A percentile compares a stretch with the other conserved stretches of the same genome.
These are phyloP conservation scores for Diorhabda sublineata DNA, from an alignment of 1,140 invertebrate species.

Conservation along the genomic window DNA sequence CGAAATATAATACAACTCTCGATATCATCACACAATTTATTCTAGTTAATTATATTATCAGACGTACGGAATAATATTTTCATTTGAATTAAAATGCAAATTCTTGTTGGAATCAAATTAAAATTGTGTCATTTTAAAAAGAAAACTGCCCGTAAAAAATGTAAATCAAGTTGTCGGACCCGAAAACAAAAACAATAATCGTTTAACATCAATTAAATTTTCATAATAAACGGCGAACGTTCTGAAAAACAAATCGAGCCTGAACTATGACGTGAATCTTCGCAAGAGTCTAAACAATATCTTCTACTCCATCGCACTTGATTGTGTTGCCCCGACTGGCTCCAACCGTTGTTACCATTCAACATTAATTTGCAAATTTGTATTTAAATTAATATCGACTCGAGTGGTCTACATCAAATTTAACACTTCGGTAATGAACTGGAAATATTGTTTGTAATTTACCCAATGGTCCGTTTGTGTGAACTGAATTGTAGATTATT, in stretches of 20 bases:
- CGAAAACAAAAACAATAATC: not conserved
- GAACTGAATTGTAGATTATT: constrained; percentile 9
- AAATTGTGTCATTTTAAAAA: too few relatives aligned
- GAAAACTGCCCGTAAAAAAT: not conserved
- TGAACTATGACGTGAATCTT: constrained; percentile 27
- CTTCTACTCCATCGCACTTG: constrained; percentile 25
- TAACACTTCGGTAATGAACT: constrained; percentile 3
- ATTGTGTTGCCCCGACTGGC: constrained; percentile 22
- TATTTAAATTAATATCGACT: constrained; percentile 28
- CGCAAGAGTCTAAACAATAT: constrained; percentile 29
- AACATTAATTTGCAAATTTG: constrained; percentile 29
- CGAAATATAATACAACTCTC: too few relatives aligned
- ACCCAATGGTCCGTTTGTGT: constrained; percentile 10
- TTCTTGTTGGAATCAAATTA: too few relatives aligned
- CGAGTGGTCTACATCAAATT: constrained; percentile 12
- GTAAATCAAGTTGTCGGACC: not conserved
- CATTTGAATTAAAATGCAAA: too few relatives aligned
- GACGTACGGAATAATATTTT: too few relatives aligned
- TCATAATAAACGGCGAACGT: constrained; percentile 25
- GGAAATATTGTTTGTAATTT: constrained; percentile 10
- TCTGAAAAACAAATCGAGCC: constrained; percentile 25
- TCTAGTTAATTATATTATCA: too few relatives aligned
- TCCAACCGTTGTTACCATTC: constrained; percentile 18
- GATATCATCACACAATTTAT: too few relatives aligned
- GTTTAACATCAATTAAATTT: constrained; percentile 24